Evolutionary conservation across 2,888 invertebrate genomes (phyloP).

Genomic region (Hybos culiciformis): DNA sequence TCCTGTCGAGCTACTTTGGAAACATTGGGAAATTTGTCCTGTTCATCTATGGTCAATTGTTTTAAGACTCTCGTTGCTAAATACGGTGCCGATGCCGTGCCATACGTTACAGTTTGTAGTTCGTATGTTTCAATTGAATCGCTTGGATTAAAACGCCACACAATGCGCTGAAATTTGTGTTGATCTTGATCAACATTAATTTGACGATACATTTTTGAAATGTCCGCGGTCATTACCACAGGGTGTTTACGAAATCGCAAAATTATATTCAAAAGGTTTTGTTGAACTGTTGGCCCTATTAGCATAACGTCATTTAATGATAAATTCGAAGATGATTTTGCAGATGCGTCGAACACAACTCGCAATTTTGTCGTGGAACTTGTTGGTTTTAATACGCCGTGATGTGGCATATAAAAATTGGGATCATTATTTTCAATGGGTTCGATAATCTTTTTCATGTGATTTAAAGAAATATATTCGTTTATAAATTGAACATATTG

Average conservation of each 20-base stretch:
- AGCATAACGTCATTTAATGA: too few relatives aligned
- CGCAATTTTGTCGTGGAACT: conserved; percentile 5
- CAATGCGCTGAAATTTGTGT: conserved; percentile 6
- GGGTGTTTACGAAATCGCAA: conserved; percentile 2
- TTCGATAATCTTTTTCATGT: neutral
- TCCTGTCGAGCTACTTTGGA: neutral
- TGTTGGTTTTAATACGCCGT: conserved; percentile 10
- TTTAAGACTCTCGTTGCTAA: conserved; percentile 9
- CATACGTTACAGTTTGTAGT: conserved; percentile 6
- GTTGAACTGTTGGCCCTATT: conserved; percentile 8
- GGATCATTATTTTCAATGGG: too few relatives aligned
- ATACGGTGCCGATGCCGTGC: conserved; percentile 10
- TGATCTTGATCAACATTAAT: conserved; percentile 1
- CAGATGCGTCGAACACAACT: conserved; percentile 8
- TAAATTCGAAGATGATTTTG: conserved; percentile 1
- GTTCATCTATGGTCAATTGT: conserved; percentile 12
- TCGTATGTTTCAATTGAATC: conserved; percentile 1
- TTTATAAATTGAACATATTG: too few relatives aligned
- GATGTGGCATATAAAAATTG: conserved; percentile 14
- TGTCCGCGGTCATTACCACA: conserved; percentile 5
- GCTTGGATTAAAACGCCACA: conserved; percentile 5
- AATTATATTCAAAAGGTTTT: conserved; percentile 8
- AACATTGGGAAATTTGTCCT: conserved; percentile 5
- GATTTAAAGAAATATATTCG: neutral
- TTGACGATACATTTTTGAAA: conserved; percentile 9